Evolutionary conservation across 92 coral and sea anemone genomes (phyloP), one percentile per base, ranked within the genome.

Genomic region (Porites lobata): DNA sequence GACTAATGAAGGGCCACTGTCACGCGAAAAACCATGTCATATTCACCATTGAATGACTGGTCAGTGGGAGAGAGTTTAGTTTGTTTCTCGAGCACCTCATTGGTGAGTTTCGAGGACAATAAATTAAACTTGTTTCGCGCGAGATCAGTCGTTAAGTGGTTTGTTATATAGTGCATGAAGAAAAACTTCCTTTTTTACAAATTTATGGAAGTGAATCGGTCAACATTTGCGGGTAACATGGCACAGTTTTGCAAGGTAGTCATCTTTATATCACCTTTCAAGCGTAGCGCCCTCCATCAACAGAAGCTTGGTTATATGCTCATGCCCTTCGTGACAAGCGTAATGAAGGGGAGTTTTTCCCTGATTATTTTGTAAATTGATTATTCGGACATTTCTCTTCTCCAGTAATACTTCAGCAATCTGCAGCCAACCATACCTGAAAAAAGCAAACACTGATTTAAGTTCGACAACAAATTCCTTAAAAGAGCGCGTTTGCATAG

Each of bases 271-370:
- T 47, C 29, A 93, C 98, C 96, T 91, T 69, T 95, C 98, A 53
- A 91, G 93, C 8, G 95, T 95, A 7, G 98, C 98, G 9, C 96
- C 98, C 56, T 88, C 93, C 58, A 84, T 56, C 85, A 95, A 57
- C 13, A 95, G 85, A 10, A 93, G 75, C 77, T 95, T 90, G 12
- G 92, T 76, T n/a, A 95, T 91, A 22, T 92, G 87, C 24, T 85
- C 95, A 59, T 95, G 98, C 26, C 98, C 98, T 50, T 95, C 98
- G 20, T 93, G 94, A n/a, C 94, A 92, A 12, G 98, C 95, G 65
- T 88, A 91, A 53, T 95, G 98, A 11, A 95, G 93, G 1, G 98
- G 95, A 2, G 98, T 95, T 51, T 83, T 87, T 50, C 92, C 98
- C 61, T 93, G 92, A 53, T 84, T 80, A 66, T 93, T 94, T 63